A percentile compares a stretch with the other conserved stretches of the same genome.
Evolutionary conservation across 2,888 invertebrate species (phyloP).

Genomic region (Choristoneura rosaceana): DNA sequence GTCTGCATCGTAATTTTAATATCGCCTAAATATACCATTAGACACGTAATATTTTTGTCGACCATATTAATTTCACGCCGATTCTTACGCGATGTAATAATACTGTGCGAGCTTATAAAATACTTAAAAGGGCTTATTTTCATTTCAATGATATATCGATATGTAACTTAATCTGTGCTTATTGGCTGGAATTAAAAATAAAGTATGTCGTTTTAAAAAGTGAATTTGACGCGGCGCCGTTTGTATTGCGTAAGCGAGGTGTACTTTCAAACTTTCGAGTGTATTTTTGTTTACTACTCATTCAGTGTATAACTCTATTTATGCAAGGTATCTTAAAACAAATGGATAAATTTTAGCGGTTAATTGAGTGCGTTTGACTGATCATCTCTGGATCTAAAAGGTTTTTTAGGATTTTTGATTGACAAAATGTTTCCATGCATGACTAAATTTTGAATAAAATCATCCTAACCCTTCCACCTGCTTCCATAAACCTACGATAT

Average conservation of each 20-base stretch:
- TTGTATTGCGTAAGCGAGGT: background rate
- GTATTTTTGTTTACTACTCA: background rate
- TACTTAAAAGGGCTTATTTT: background rate
- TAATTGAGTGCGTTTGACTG: too few species aligned
- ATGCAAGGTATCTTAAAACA: background rate
- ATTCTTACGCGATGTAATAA: conserved; percentile 10
- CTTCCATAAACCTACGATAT: too few species aligned
- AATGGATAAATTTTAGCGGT: too few species aligned
- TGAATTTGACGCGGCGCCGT: background rate
- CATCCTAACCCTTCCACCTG: too few species aligned
- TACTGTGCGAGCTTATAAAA: conserved; percentile 7
- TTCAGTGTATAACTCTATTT: background rate
- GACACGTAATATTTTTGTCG: conserved; percentile 19
- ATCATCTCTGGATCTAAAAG: too few species aligned
- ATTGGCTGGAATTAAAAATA: background rate
- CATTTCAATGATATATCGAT: background rate
- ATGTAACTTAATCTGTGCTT: background rate
- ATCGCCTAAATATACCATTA: conserved; percentile 49
- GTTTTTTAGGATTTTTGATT: too few species aligned
- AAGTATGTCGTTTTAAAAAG: background rate
- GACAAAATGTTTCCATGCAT: too few species aligned
- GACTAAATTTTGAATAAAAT: too few species aligned
- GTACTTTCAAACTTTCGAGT: background rate
- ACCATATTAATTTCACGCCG: conserved; percentile 15
- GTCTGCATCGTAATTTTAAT: conserved; percentile 62